These are phyloP conservation scores for Blastobasis adustella DNA, from an alignment of 2,888 invertebrate species.

Conservation along the genomic window DNA sequence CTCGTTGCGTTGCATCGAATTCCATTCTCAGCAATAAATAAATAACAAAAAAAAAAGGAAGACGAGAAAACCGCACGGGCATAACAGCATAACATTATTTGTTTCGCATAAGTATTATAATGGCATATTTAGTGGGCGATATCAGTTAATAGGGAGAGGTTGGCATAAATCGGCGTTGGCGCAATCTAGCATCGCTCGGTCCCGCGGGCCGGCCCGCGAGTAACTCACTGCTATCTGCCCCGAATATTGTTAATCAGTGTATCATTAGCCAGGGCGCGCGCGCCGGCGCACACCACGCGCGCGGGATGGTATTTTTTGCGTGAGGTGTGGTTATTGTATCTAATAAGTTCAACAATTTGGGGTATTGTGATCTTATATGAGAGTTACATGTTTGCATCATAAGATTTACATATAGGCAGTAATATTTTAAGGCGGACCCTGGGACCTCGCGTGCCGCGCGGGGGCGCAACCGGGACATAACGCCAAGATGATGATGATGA, in stretches of 20 bases:
- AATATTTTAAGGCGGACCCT: too few relatives aligned
- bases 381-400: too few relatives aligned
- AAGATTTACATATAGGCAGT: too few relatives aligned
- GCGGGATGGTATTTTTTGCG: too few relatives aligned
- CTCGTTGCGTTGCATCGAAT: slow-evolving; percentile 22
- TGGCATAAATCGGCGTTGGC: slow-evolving; percentile 64
- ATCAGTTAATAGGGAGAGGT: slow-evolving; percentile 69
- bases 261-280: slow-evolving; percentile 54
- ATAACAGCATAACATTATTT: slow-evolving; percentile 57
- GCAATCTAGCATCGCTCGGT: slow-evolving; percentile 62
- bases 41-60: slow-evolving; percentile 19
- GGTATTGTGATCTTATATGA: too few relatives aligned
- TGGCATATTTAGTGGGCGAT: slow-evolving; percentile 72
- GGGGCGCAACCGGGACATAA: too few relatives aligned
- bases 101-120: slow-evolving; percentile 64
- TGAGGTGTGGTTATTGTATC: too few relatives aligned
- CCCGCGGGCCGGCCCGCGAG: slow-evolving; percentile 50
- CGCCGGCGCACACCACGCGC: slow-evolving; percentile 35
- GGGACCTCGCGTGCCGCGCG: too few relatives aligned
- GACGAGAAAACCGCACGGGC: slow-evolving; percentile 22
- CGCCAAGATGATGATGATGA: too few relatives aligned
- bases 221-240: slow-evolving; percentile 69
- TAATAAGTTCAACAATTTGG: too few relatives aligned
- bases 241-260: slow-evolving; percentile 75
- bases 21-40: slow-evolving; percentile 59